Conservation (phyloP, 2,797 vertebrate genomes). For the Lindbergichthys nudifrons region DNA sequence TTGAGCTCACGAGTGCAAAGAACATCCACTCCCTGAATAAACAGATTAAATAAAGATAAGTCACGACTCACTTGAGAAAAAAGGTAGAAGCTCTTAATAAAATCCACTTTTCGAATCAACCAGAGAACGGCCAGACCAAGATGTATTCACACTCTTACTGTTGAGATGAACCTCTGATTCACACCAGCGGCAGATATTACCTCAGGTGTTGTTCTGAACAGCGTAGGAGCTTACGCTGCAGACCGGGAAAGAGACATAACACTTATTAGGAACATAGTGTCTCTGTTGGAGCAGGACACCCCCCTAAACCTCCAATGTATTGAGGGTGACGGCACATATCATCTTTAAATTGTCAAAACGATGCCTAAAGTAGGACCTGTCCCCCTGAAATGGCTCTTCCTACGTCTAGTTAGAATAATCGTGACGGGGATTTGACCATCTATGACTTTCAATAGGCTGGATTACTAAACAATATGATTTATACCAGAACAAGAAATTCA, state of each 20-base stretch:
- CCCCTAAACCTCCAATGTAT: conserved; percentile 13
- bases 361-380: conserved; percentile 16
- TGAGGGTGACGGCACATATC: conserved; percentile 7
- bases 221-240: conserved; percentile 25
- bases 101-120: conserved; percentile 12
- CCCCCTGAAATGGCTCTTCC: neutral
- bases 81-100: neutral
- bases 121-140: conserved; percentile 14
- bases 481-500: neutral
- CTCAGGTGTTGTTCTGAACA: conserved; percentile 39
- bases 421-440: neutral
- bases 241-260: conserved; percentile 9
- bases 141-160: conserved; percentile 26
- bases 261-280: conserved; percentile 49
- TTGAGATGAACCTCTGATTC: conserved; percentile 33
- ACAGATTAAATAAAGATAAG: conserved; percentile 1
- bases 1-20: fast-evolving
- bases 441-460: neutral
- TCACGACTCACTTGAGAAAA: conserved; percentile 14
- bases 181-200: conserved; percentile 22
- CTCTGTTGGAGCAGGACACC: conserved; percentile 24
- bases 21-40: neutral
- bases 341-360: conserved; percentile 24
- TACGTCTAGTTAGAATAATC: neutral
- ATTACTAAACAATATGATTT: neutral